A percentile compares a stretch with the other conserved stretches of the same genome.
Evolutionary conservation across 2,113 vertebrate genomes (phyloP).

Genomic region (Sceloporus tristichus): DNA sequence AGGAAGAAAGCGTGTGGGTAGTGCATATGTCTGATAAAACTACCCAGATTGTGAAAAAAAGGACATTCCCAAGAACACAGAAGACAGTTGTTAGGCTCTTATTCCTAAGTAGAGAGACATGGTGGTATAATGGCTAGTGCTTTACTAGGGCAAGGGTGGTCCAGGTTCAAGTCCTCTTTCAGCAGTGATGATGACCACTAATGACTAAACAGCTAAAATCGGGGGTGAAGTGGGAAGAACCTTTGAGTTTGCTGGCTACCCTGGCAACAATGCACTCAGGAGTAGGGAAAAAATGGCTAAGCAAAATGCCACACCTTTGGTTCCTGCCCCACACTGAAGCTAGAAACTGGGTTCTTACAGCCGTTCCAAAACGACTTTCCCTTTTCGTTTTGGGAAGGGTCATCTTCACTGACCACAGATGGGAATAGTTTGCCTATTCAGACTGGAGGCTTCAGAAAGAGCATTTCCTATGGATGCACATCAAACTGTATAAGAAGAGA

Average conservation of each 20-base stretch:
- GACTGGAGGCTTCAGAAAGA: not conserved
- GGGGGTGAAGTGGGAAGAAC: not conserved
- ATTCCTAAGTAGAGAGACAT: not conserved
- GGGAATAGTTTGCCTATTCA: not conserved
- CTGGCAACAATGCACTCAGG: not conserved
- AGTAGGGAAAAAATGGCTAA: not conserved
- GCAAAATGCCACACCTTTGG: not conserved
- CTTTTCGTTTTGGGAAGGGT: too few species aligned
- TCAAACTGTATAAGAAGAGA: not conserved
- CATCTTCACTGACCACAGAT: not conserved
- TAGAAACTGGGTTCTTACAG: too few species aligned
- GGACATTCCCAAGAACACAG: not conserved
- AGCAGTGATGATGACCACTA: not conserved
- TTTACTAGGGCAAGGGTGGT: not conserved
- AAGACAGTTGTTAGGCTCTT: too few species aligned
- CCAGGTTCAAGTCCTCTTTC: not conserved
- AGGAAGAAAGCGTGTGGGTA: not conserved
- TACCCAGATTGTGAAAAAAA: not conserved
- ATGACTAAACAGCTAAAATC: not conserved
- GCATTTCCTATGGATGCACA: not conserved
- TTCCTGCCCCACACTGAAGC: not conserved
- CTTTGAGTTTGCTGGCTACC: not conserved
- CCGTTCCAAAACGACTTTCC: not conserved
- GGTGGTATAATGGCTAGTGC: too few species aligned
- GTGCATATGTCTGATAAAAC: not conserved